These are phyloP conservation scores for Paratrypauchen microcephalus DNA, from an alignment of 2,797 vertebrate genomes.

Conservation along the genomic window DNA sequence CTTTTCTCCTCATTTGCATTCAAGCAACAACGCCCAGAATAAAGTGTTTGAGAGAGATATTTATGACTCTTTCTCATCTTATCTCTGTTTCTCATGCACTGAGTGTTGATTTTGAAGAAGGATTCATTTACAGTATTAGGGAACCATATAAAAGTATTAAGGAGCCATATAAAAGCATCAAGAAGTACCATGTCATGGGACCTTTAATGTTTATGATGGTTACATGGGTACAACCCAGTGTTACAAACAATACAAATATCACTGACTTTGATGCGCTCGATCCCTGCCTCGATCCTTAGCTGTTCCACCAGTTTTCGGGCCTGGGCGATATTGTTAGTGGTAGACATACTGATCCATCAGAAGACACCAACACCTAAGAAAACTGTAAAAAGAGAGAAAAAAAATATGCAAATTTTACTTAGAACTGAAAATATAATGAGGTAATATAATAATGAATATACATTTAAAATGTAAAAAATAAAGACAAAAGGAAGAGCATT, in stretches of 20 bases:
- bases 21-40: no score
- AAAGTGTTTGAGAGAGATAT: no score
- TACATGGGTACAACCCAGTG: background rate
- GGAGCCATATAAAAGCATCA: no score
- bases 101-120: no score
- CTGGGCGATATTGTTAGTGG: conserved; percentile 95
- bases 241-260: background rate
- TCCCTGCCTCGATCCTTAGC: conserved; percentile 93
- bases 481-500: background rate
- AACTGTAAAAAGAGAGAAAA: conserved; percentile 52
- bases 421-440: background rate
- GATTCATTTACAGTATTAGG: no score
- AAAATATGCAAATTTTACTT: background rate
- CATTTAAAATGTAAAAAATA: background rate
- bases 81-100: no score
- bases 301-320: conserved; percentile 97
- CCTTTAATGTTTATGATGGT: background rate
- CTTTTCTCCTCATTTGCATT: no score
- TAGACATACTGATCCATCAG: conserved; percentile 94
- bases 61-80: no score
- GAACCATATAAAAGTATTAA: no score
- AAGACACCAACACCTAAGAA: conserved; percentile 71
- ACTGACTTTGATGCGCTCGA: conserved; percentile 92
- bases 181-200: no score
- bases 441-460: background rate